phyloP scores from a whole-genome alignment of 1,140 invertebrate species.

The Manduca sexta region DNA sequence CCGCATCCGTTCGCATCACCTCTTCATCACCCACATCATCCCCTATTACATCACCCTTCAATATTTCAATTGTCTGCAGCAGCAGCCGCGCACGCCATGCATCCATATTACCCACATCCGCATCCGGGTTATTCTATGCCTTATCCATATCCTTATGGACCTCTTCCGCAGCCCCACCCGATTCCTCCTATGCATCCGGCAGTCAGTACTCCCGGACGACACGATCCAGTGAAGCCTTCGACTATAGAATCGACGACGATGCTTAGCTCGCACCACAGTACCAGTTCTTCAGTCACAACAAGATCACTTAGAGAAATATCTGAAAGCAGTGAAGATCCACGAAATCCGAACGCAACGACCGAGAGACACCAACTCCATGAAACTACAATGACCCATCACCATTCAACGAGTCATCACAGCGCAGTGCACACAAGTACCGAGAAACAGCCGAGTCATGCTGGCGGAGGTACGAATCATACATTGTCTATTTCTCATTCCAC shows the following conservation, averaged over 20 bases:
- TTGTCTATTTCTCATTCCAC: constrained; percentile 79
- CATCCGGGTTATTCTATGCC: constrained; percentile 80
- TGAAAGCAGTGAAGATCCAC: constrained; percentile 68
- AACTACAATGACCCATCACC: constrained; percentile 76
- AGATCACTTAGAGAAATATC: constrained; percentile 75
- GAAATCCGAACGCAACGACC: constrained; percentile 61
- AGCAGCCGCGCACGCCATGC: constrained; percentile 75
- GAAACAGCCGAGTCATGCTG: constrained; percentile 74
- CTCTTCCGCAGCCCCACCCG: constrained; percentile 80
- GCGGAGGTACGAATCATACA: constrained; percentile 71
- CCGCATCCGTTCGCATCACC: constrained; percentile 75
- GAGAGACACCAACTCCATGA: constrained; percentile 76
- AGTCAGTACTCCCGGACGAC: constrained; percentile 68
- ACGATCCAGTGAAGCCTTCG: constrained; percentile 67
- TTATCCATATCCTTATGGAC: constrained; percentile 81
- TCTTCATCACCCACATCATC: constrained; percentile 77
- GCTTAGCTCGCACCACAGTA: constrained; percentile 79
- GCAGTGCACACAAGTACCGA: constrained; percentile 77
- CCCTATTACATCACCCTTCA: constrained; percentile 80
- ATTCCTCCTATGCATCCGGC: constrained; percentile 80
- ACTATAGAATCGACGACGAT: constrained; percentile 80
- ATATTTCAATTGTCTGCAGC: constrained; percentile 74
- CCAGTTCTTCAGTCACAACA: constrained; percentile 76
- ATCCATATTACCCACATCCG: constrained; percentile 80
- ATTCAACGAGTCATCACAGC: constrained; percentile 77